phyloP scores from a whole-genome alignment of 2,113 vertebrate genomes.

The Acrocephalus kingi region DNA sequence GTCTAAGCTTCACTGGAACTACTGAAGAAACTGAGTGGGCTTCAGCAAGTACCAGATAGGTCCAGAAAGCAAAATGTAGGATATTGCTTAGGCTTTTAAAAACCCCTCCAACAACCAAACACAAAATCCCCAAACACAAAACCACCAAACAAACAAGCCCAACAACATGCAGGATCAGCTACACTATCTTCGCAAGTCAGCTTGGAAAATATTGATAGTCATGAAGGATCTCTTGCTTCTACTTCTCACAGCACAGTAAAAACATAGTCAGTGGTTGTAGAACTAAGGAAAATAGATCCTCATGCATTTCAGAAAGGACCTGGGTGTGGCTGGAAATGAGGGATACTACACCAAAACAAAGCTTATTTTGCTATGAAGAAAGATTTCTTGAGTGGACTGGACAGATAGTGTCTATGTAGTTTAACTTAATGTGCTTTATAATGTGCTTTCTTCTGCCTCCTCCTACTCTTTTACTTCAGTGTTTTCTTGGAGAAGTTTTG shows the following conservation, averaged over 20 bases:
- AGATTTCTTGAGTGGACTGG: background rate
- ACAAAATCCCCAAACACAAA: background rate
- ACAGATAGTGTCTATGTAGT: background rate
- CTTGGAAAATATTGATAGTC: background rate
- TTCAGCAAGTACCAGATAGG: background rate
- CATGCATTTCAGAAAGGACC: background rate
- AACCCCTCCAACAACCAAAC: background rate
- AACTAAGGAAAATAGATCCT: background rate
- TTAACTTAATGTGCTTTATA: background rate
- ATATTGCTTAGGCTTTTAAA: background rate
- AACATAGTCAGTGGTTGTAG: background rate
- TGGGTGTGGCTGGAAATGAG: background rate
- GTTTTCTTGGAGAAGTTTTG: slow-evolving; percentile 11
- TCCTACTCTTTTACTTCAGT: background rate
- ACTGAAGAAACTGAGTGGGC: background rate
- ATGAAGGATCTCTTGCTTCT: background rate
- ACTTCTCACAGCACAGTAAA: background rate
- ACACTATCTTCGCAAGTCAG: background rate
- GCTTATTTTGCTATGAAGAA: background rate
- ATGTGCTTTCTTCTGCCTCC: background rate
- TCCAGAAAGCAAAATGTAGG: background rate
- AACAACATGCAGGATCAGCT: background rate
- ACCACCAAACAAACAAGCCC: background rate
- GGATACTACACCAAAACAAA: background rate
- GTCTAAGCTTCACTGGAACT: background rate